A percentile compares a stretch with the other conserved stretches of the same genome.
Evolutionary conservation across 2,797 vertebrate genomes (phyloP).

Genomic region (Pelochelys cantorii): DNA sequence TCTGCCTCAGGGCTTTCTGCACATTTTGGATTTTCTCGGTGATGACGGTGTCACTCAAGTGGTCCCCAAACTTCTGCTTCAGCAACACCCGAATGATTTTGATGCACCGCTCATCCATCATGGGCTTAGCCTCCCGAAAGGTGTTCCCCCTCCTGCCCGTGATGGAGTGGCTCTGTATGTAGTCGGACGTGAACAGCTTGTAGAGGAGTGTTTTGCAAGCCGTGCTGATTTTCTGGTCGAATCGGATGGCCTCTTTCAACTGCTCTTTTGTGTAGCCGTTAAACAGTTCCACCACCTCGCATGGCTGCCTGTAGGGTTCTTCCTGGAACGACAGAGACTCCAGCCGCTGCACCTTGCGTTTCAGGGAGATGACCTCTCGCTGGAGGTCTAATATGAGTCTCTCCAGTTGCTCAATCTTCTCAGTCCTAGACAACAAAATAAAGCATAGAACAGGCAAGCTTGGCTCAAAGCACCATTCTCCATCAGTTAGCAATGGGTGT

Average conservation of each 20-base stretch:
- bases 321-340: constrained; percentile 67
- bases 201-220: constrained; percentile 75
- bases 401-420: constrained; percentile 74
- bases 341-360: constrained; percentile 70
- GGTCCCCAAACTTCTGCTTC: constrained; percentile 75
- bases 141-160: constrained; percentile 70
- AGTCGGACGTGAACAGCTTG: constrained; percentile 72
- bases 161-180: constrained; percentile 77
- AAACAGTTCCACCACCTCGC: constrained; percentile 63
- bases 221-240: constrained; percentile 76
- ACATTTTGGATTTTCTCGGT: constrained; percentile 76
- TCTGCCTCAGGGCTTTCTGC: constrained; percentile 77
- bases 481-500: accelerated
- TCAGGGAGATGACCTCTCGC: constrained; percentile 48
- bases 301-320: constrained; percentile 14
- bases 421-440: constrained; percentile 26
- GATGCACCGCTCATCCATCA: constrained; percentile 77
- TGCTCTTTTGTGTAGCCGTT: constrained; percentile 72
- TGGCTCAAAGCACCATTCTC: accelerated
- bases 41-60: constrained; percentile 72
- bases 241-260: constrained; percentile 71
- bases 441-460: accelerated
- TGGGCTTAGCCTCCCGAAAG: constrained; percentile 70
- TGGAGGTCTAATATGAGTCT: constrained; percentile 60
- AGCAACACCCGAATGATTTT: constrained; percentile 72